Evolutionary conservation across 1,140 invertebrate genomes (phyloP).

Genomic region (Mactra quadrangularis): DNA sequence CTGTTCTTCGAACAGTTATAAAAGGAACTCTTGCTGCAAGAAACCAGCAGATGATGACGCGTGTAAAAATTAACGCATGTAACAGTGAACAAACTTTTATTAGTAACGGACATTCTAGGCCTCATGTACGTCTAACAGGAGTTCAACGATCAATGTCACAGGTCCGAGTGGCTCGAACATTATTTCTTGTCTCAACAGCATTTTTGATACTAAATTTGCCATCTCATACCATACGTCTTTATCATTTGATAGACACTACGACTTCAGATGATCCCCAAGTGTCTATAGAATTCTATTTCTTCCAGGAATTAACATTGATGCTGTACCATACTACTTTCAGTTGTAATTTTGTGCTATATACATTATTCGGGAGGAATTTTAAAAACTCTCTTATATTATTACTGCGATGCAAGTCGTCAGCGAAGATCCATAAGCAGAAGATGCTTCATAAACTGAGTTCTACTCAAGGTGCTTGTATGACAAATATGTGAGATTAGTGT

Average conservation of each 20-base stretch:
- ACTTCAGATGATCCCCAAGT: not conserved
- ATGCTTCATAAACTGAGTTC: too few relatives aligned
- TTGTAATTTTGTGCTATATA: constrained; percentile 52
- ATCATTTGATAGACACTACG: constrained; percentile 66
- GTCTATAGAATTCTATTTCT: not conserved
- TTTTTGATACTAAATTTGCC: constrained; percentile 92
- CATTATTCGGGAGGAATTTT: constrained; percentile 47
- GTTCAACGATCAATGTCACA: constrained; percentile 83
- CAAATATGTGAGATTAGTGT: too few relatives aligned
- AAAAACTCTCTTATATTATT: constrained; percentile 15
- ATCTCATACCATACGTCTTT: constrained; percentile 76
- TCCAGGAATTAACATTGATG: constrained; percentile 40
- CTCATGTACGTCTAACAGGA: not conserved
- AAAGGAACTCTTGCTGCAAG: not conserved
- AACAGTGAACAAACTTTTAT: not conserved
- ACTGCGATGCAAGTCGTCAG: not conserved
- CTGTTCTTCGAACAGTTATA: not conserved
- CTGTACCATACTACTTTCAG: constrained; percentile 36
- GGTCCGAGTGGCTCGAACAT: constrained; percentile 90
- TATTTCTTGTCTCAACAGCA: constrained; percentile 91
- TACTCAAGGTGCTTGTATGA: too few relatives aligned
- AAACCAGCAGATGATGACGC: not conserved
- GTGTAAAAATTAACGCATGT: not conserved
- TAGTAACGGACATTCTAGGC: not conserved
- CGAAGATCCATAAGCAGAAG: too few relatives aligned